Percentiles rank a stretch among this genome's conserved stretches.
Conservation (phyloP, 2,113 vertebrate species). For the Acrocephalus kingi region DNA sequence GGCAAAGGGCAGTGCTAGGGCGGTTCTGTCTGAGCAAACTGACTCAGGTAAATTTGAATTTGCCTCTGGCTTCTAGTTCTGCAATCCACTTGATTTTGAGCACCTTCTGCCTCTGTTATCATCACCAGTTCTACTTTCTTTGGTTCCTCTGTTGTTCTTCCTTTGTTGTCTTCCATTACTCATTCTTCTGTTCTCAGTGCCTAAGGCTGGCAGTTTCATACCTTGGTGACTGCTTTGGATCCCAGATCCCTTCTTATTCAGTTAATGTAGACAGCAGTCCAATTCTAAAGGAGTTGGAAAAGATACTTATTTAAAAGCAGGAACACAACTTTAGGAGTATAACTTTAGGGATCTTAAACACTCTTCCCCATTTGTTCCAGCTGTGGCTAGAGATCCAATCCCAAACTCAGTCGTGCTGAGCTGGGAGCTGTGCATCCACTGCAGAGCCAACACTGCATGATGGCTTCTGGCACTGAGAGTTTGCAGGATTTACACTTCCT, state of each 20-base stretch:
- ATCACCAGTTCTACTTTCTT: not conserved
- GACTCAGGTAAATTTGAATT: not conserved
- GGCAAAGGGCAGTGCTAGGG: not conserved
- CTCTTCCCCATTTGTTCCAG: not conserved
- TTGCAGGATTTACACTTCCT: not conserved
- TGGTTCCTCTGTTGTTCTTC: not conserved
- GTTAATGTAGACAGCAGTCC: not conserved
- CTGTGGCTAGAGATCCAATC: not conserved
- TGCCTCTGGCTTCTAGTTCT: not conserved
- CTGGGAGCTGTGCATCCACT: not conserved
- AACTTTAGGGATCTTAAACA: not conserved
- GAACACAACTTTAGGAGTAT: not conserved
- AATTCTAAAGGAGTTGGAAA: not conserved
- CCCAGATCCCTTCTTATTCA: not conserved
- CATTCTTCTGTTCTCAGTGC: not conserved
- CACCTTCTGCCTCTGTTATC: not conserved
- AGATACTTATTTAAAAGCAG: not conserved
- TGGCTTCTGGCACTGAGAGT: not conserved
- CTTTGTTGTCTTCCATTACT: not conserved
- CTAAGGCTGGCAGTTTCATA: not conserved
- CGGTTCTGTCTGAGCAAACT: not conserved
- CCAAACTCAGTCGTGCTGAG: not conserved
- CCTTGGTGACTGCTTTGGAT: not conserved
- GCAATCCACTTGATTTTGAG: not conserved
- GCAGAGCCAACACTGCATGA: rapidly evolving